Conservation (phyloP, 1,140 invertebrate genomes). For the Matsumurasca onukii region DNA sequence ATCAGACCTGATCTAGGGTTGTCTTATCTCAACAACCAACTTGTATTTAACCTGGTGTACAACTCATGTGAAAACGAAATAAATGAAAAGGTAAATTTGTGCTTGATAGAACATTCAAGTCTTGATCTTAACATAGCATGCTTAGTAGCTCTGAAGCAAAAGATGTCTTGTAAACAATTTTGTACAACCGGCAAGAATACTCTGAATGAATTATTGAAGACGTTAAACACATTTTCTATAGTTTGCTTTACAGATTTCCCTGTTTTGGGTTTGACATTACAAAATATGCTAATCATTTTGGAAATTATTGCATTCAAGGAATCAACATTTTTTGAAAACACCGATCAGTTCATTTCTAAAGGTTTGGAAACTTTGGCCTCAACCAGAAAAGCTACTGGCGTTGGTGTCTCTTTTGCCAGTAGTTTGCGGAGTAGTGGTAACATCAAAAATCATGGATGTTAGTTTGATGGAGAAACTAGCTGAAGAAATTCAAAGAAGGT, state of each 20-base stretch:
- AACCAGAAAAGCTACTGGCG: too few species aligned
- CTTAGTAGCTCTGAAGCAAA: not conserved
- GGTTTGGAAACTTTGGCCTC: too few species aligned
- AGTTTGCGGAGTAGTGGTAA: not conserved
- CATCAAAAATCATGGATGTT: not conserved
- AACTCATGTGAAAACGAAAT: not conserved
- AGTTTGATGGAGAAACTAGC: not conserved
- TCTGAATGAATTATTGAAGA: not conserved
- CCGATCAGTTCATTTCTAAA: too few species aligned
- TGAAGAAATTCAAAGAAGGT: not conserved
- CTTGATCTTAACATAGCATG: not conserved
- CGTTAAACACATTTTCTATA: too few species aligned
- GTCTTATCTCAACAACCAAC: not conserved
- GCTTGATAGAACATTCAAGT: not conserved
- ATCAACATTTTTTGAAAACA: too few species aligned
- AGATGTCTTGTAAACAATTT: not conserved
- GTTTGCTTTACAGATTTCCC: too few species aligned
- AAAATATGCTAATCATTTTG: too few species aligned
- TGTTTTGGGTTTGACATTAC: too few species aligned
- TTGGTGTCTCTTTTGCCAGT: not conserved
- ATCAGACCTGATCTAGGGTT: not conserved
- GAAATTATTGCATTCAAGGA: too few species aligned
- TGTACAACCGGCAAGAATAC: not conserved
- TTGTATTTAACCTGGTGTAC: not conserved
- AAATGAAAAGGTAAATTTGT: not conserved